phyloP scores from a whole-genome alignment of 1,140 invertebrate species.

The Eriocheir sinensis region DNA sequence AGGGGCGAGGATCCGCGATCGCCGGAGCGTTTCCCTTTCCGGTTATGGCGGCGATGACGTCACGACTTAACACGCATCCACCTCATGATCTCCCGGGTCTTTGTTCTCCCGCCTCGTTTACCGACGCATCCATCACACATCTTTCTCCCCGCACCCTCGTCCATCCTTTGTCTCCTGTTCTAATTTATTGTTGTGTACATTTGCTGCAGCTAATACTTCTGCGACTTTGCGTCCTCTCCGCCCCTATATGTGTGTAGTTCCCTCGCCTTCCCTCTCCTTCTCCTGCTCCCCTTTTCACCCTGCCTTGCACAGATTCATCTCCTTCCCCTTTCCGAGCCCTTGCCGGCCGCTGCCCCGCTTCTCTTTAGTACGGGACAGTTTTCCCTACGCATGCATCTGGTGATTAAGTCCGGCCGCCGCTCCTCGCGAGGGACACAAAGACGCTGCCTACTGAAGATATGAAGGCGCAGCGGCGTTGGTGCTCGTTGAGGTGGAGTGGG shows the following conservation, averaged over 20 bases:
- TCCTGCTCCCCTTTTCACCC: not conserved
- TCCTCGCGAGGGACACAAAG: too few species aligned
- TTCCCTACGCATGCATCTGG: too few species aligned
- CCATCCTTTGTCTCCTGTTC: not conserved
- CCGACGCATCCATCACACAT: slow-evolving; percentile 13
- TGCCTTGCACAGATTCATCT: not conserved
- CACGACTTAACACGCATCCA: not conserved
- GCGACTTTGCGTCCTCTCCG: not conserved
- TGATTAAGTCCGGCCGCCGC: too few species aligned
- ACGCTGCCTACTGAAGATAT: too few species aligned
- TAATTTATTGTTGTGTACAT: slow-evolving; percentile 18
- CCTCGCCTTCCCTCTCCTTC: not conserved
- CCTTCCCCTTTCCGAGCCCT: not conserved
- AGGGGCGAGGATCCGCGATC: not conserved
- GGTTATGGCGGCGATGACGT: not conserved
- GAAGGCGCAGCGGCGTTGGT: too few species aligned
- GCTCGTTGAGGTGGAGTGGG: too few species aligned
- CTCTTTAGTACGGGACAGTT: not conserved
- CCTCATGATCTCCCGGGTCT: not conserved
- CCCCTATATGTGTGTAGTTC: not conserved
- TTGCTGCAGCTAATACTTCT: not conserved
- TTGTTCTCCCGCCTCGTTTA: slow-evolving; percentile 10
- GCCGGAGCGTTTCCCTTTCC: not conserved
- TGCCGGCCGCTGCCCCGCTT: not conserved
- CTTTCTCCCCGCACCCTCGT: not conserved